Conservation (phyloP, 1,140 invertebrate genomes). For the Cepaea nemoralis region DNA sequence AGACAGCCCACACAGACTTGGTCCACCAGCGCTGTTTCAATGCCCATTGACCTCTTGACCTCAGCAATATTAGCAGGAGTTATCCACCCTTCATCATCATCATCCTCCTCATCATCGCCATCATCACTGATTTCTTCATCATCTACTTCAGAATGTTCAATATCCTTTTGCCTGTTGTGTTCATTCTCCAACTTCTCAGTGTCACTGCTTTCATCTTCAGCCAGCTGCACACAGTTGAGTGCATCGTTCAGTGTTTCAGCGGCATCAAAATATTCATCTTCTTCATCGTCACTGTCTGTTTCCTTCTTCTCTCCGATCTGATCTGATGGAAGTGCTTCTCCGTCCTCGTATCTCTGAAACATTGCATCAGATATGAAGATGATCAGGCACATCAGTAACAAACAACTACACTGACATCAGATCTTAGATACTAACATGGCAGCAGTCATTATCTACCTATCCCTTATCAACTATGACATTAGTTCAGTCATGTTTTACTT, state of each 20-base stretch:
- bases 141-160: constrained; percentile 20
- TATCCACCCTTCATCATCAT: constrained; percentile 88
- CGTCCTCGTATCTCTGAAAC: constrained; percentile 20
- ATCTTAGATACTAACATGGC: no score
- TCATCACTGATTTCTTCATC: constrained; percentile 54
- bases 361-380: no score
- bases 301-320: constrained; percentile 14
- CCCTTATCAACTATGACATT: no score
- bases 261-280: constrained; percentile 21
- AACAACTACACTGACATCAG: no score
- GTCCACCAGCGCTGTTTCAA: constrained; percentile 70
- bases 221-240: constrained; percentile 12
- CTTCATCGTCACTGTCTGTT: constrained; percentile 30
- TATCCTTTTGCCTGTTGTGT: not conserved
- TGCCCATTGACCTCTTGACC: constrained; percentile 80
- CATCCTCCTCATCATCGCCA: constrained; percentile 69
- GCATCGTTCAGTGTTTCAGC: constrained; percentile 9
- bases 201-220: not conserved
- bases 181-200: not conserved
- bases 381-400: no score
- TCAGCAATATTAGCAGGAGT: constrained; percentile 86
- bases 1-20: constrained; percentile 86
- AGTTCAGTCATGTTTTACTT: no score
- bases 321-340: constrained; percentile 9
- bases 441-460: no score